phyloP scores from a whole-genome alignment of 1,140 invertebrate genomes.

The Hylaeus volcanicus region DNA sequence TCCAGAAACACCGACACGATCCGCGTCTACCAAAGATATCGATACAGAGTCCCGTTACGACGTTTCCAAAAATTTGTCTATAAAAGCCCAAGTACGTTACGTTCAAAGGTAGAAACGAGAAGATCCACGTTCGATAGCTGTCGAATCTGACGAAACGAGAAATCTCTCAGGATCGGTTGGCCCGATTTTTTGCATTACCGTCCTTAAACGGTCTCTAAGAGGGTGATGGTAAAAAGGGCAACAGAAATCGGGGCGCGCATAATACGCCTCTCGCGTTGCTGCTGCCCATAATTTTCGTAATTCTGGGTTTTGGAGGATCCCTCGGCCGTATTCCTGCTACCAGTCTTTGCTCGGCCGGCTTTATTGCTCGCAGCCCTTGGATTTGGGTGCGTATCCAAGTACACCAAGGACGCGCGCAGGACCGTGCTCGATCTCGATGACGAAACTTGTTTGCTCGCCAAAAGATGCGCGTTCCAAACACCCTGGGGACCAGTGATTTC shows the following conservation, averaged over 20 bases:
- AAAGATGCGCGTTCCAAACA: background rate
- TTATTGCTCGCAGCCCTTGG: slow-evolving; percentile 59
- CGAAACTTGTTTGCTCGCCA: background rate
- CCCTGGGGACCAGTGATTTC: background rate
- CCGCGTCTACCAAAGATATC: too few species aligned
- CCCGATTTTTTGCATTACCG: background rate
- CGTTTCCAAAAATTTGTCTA: too few species aligned
- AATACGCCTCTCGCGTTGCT: slow-evolving; percentile 73
- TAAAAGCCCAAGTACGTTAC: too few species aligned
- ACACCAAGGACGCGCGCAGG: slow-evolving; percentile 4
- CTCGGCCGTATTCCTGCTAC: slow-evolving; percentile 71
- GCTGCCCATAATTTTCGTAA: slow-evolving; percentile 75
- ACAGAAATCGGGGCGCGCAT: slow-evolving; percentile 53
- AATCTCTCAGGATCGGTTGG: background rate
- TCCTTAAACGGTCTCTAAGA: slow-evolving; percentile 25
- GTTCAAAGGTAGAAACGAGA: too few species aligned
- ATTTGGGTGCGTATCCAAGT: slow-evolving; percentile 16
- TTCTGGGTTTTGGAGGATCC: slow-evolving; percentile 75
- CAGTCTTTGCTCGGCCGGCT: slow-evolving; percentile 73
- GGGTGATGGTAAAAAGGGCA: slow-evolving; percentile 14
- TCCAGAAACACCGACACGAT: too few species aligned
- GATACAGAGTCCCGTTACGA: too few species aligned
- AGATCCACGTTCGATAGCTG: too few species aligned
- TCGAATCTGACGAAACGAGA: background rate
- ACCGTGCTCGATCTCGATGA: background rate